phyloP scores from a whole-genome alignment of 2,888 invertebrate genomes.

The Spilarctia lutea region DNA sequence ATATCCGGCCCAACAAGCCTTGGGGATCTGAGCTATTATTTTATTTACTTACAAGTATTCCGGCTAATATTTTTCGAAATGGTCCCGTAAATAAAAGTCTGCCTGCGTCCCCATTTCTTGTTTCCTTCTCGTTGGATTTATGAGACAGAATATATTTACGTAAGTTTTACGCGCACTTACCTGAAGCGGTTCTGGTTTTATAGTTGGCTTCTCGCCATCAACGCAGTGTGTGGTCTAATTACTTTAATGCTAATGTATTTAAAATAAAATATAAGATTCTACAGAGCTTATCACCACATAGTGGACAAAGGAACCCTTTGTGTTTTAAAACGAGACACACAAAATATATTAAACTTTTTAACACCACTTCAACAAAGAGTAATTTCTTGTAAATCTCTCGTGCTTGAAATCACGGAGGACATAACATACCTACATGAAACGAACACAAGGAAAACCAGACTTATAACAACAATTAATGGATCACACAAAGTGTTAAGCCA shows the following conservation, averaged over 20 bases:
- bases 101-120: constrained; percentile 11
- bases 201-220: constrained; percentile 3
- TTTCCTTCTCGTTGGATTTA: constrained; percentile 21
- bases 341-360: background rate
- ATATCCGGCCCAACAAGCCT: constrained; percentile 28
- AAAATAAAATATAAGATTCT: background rate
- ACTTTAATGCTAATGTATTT: background rate
- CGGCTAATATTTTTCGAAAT: constrained; percentile 42
- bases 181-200: constrained; percentile 10
- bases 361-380: background rate
- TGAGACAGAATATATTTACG: constrained; percentile 17
- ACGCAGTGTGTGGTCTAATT: constrained; percentile 1
- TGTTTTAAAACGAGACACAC: background rate
- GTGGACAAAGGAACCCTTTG: background rate
- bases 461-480: background rate
- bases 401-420: background rate
- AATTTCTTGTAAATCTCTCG: background rate
- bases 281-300: background rate
- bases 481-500: background rate
- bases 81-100: constrained; percentile 27
- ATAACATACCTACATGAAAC: background rate
- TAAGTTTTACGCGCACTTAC: constrained; percentile 14
- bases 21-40: constrained; percentile 41
- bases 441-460: background rate
- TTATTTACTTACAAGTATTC: constrained; percentile 45